These are phyloP conservation scores for Luperina testacea DNA, from an alignment of 2,888 invertebrate genomes.

Conservation along the genomic window DNA sequence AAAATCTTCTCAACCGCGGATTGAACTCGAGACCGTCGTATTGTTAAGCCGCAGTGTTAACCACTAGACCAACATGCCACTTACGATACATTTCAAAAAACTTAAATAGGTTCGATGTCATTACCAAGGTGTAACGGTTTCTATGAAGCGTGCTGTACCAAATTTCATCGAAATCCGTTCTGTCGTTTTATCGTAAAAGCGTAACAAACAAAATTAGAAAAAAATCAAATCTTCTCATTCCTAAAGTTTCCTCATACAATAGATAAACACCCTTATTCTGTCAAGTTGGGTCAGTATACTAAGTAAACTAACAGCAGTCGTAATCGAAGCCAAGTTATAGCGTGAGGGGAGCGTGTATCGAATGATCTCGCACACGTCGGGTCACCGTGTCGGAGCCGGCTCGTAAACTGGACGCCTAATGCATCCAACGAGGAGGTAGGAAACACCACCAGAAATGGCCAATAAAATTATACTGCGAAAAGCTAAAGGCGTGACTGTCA, in stretches of 20 bases:
- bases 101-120: no score
- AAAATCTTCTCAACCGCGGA: no score
- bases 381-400: conserved; percentile 61
- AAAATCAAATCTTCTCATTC: not conserved
- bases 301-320: conserved; percentile 35
- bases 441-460: conserved; percentile 29
- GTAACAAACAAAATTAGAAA: not conserved
- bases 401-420: conserved; percentile 78
- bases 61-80: no score
- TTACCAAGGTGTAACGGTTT: no score
- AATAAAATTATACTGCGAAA: not conserved
- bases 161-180: not conserved
- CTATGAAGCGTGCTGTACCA: no score
- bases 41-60: no score
- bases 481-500: not conserved
- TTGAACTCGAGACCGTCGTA: no score
- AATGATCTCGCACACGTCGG: conserved; percentile 60
- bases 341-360: conserved; percentile 46
- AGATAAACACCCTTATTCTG: conserved; percentile 24
- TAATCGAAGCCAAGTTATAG: conserved; percentile 47
- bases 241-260: conserved; percentile 1
- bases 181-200: not conserved
- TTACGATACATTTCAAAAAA: no score
- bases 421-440: conserved; percentile 63
- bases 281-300: conserved; percentile 30